Percentiles rank a stretch among this genome's conserved stretches.
Conservation (phyloP, 1,140 invertebrate species). For the Idris sp. region DNA sequence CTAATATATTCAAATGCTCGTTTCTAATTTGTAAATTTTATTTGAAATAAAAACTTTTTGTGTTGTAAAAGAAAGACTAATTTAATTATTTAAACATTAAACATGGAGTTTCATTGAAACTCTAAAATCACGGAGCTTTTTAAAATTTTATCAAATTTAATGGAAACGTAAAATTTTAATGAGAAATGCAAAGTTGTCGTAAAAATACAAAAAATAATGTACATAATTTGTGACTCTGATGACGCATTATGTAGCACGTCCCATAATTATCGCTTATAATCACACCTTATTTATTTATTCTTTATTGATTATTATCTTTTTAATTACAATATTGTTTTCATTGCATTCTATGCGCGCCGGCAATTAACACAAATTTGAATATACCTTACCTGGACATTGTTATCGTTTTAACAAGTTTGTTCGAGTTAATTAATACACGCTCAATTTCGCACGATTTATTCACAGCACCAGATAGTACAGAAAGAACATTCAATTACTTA, state of each 20-base stretch:
- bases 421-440: constrained; percentile 57
- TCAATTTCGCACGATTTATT: constrained; percentile 60
- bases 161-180: not conserved
- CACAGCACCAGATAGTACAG: constrained; percentile 30
- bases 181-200: not conserved
- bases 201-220: constrained; percentile 7
- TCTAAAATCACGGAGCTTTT: too few relatives aligned
- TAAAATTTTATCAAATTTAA: too few relatives aligned
- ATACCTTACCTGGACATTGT: constrained; percentile 54
- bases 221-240: constrained; percentile 3
- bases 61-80: constrained; percentile 11
- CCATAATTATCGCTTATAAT: constrained; percentile 16
- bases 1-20: constrained; percentile 18
- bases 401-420: constrained; percentile 59
- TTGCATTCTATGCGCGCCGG: constrained; percentile 20
- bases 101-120: not conserved
- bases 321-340: constrained; percentile 57
- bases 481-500: constrained; percentile 59
- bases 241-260: not conserved
- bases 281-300: constrained; percentile 38
- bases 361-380: constrained; percentile 59
- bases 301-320: constrained; percentile 53
- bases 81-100: constrained; percentile 18
- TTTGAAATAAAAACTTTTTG: constrained; percentile 9
- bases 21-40: constrained; percentile 6